Evolutionary conservation across 2,113 vertebrate species (phyloP), one percentile per base, ranked within the genome.

Genomic region (Crocuta crocuta): DNA sequence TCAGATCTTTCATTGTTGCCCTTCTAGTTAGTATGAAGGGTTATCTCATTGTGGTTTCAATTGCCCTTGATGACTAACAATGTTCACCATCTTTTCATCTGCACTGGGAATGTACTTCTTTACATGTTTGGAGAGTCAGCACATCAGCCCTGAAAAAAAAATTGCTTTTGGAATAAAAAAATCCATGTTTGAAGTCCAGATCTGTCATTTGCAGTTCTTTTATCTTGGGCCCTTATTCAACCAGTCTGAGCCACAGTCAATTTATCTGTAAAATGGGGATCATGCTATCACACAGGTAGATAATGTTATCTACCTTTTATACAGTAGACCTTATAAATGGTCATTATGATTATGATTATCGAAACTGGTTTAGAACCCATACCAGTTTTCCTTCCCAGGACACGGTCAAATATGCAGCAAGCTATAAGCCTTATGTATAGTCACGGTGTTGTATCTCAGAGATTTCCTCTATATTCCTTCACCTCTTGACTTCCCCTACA

Each of bases 151-250:
- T 82, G 24, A 88, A 79, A 78, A 79, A 78, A 13, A 82, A 94
- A 23, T 12, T 96, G 81, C 83, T 91, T 96, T 94, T 87, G 80
- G 35, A 88, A 79, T 83, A 1, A 88, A 78, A 90, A 90, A 87
- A 39, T 91, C 24, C 39, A 39, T 16, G 15, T 61, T 74, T 85
- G n/a, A 89, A 94, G 83, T 45, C 63, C 45, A 91, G 16, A 17
- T 65, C 68, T 95, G 10, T 10, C 28, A 81, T 76, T 76, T 91
- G n/a, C 31, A 84, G 28, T 45, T 78, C 1, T 50, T 91, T 68
- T 10, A 70, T 80, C 28, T 81, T 39, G 4, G 31, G 43, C 28
- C 70, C 76, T 76, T 85, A 65, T 73, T 95, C 65, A 91, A 61
- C 3, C 33, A 70, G 10, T 78, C 10, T 68, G 45, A 93, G 66